A percentile compares a stretch with the other conserved stretches of the same genome.
phyloP scores from a whole-genome alignment of 2,113 vertebrate genomes.

The Bos javanicus region DNA sequence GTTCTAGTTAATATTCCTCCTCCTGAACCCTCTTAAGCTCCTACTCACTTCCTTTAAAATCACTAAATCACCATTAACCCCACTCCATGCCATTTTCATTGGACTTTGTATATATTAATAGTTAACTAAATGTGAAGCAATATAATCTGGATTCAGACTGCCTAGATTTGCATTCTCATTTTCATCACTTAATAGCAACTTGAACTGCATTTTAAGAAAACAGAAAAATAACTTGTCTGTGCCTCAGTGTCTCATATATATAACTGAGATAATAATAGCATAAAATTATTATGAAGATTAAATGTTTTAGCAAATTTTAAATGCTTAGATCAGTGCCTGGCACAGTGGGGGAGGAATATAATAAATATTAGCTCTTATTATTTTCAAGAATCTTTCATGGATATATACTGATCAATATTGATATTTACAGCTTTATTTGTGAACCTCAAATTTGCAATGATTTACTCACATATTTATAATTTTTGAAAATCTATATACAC shows the following conservation, averaged over 20 bases:
- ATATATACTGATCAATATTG: background rate
- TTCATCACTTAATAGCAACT: background rate
- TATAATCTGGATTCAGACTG: background rate
- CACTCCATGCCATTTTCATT: background rate
- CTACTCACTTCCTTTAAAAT: background rate
- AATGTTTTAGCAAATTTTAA: background rate
- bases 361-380: background rate
- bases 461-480: background rate
- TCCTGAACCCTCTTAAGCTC: background rate
- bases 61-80: background rate
- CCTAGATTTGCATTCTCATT: background rate
- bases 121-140: background rate
- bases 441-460: background rate
- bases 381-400: background rate
- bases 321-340: background rate
- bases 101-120: background rate
- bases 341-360: background rate
- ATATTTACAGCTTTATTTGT: background rate
- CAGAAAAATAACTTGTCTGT: background rate
- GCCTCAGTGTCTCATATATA: background rate
- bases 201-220: background rate
- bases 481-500: background rate
- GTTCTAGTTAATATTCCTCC: background rate
- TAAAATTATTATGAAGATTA: background rate
- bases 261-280: background rate